Evolutionary conservation across 1,140 invertebrate species (phyloP).

Genomic region (Mercenaria mercenaria): DNA sequence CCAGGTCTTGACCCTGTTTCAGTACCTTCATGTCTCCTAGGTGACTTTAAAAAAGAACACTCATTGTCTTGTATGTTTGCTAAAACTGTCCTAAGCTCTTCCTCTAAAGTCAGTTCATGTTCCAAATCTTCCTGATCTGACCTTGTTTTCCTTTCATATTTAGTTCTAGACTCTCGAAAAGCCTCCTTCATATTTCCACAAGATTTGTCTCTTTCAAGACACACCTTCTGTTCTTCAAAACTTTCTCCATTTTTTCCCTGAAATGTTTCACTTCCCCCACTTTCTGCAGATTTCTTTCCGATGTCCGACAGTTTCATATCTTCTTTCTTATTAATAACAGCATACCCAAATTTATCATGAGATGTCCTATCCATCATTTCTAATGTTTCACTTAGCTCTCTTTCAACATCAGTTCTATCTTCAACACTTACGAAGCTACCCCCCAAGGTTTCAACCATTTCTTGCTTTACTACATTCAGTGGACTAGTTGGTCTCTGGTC

Average conservation of each 20-base stretch:
- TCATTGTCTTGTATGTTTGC: constrained; percentile 34
- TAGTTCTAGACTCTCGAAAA: neutral
- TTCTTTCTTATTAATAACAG: constrained; percentile 29
- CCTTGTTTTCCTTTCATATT: neutral
- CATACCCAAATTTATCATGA: constrained; percentile 61
- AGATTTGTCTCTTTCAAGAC: neutral
- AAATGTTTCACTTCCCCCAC: neutral
- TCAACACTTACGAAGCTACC: neutral
- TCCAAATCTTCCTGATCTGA: neutral
- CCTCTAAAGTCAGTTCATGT: constrained; percentile 10
- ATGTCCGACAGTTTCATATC: neutral
- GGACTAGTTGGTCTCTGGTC: constrained; percentile 16
- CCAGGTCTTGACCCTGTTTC: constrained; percentile 37
- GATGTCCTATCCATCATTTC: neutral
- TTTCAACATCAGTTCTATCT: neutral
- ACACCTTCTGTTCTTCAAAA: neutral
- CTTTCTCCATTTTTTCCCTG: neutral
- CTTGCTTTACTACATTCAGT: constrained; percentile 16
- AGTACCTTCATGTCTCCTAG: constrained; percentile 12
- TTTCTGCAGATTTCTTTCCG: neutral
- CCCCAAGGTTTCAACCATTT: neutral
- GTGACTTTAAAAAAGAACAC: constrained; percentile 27
- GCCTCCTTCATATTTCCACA: neutral
- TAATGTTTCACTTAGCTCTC: neutral
- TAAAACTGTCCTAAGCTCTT: constrained; percentile 43